Conservation (phyloP, 2,113 vertebrate species). For the Mionectes macconnelli region DNA sequence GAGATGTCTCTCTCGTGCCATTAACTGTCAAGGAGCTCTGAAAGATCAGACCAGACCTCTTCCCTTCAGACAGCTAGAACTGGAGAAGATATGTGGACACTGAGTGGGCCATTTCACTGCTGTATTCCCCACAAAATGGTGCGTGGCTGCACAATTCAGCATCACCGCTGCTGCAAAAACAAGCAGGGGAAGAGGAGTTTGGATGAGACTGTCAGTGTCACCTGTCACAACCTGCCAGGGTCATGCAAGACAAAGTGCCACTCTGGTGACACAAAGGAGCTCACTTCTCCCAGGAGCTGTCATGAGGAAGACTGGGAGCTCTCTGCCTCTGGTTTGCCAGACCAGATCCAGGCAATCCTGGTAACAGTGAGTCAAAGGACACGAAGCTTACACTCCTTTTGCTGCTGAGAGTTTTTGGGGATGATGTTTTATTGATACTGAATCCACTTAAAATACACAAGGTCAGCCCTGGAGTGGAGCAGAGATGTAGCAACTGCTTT, state of each 20-base stretch:
- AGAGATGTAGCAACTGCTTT: neutral
- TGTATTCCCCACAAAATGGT: neutral
- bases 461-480: neutral
- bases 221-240: neutral
- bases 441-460: neutral
- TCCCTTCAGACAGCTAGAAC: neutral
- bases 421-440: neutral
- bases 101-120: neutral
- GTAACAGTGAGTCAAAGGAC: fast-evolving
- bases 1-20: neutral
- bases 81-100: neutral
- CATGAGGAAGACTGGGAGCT: neutral
- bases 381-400: neutral
- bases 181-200: neutral
- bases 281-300: neutral
- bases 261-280: neutral
- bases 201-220: neutral
- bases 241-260: neutral
- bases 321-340: neutral
- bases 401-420: neutral
- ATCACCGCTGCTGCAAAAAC: neutral
- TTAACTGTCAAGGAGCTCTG: neutral
- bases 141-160: neutral
- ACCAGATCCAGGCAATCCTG: neutral
- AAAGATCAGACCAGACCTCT: neutral